Evolutionary conservation across 2,797 vertebrate species (phyloP).

Genomic region (Cottoperca gobio): DNA sequence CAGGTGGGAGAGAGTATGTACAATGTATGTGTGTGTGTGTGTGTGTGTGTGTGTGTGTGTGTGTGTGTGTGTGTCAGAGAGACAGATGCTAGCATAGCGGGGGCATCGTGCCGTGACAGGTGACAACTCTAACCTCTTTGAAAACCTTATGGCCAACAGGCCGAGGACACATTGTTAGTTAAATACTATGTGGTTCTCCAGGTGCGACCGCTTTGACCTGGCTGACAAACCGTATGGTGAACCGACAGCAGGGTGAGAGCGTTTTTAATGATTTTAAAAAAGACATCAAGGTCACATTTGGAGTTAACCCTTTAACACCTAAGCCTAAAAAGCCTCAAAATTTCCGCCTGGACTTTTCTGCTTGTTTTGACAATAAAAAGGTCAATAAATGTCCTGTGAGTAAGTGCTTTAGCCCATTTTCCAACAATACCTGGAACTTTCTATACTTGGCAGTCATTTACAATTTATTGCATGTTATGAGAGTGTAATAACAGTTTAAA

Average conservation of each 20-base stretch:
- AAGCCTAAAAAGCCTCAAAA: too few relatives aligned
- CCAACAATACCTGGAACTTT: too few relatives aligned
- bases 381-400: too few relatives aligned
- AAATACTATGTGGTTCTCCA: slow-evolving; percentile 66
- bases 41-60: background rate
- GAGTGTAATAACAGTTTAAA: too few relatives aligned
- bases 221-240: slow-evolving; percentile 49
- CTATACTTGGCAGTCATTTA: too few relatives aligned
- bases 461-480: too few relatives aligned
- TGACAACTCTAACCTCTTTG: slow-evolving; percentile 60
- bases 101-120: slow-evolving; percentile 62
- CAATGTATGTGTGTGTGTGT: background rate
- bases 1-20: background rate
- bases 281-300: slow-evolving; percentile 12
- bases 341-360: too few relatives aligned
- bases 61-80: background rate
- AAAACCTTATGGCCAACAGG: slow-evolving; percentile 72
- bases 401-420: too few relatives aligned
- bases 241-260: slow-evolving; percentile 2
- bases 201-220: slow-evolving; percentile 47
- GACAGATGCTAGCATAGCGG: slow-evolving; percentile 6
- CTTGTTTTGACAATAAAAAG: too few relatives aligned
- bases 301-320: too few relatives aligned
- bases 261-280: background rate
- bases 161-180: slow-evolving; percentile 77